Conservation (phyloP, 2,113 vertebrate species). For the Zapus hudsonius region DNA sequence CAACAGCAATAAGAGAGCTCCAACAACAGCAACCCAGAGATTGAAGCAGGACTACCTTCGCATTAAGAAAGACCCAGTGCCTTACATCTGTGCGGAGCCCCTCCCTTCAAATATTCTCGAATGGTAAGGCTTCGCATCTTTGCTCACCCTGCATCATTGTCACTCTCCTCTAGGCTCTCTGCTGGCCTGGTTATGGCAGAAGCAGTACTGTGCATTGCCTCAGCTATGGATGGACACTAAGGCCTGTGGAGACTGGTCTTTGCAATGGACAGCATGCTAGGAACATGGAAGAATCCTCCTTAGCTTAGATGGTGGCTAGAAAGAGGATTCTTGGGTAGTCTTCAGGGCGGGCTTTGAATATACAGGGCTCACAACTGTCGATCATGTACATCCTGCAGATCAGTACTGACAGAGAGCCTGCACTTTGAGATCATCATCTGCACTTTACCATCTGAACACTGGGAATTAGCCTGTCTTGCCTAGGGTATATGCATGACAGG, state of each 20-base stretch:
- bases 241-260: background rate
- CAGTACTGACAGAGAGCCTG: background rate
- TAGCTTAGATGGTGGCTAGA: background rate
- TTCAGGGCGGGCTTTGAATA: background rate
- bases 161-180: background rate
- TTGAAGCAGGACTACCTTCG: slow-evolving; percentile 99
- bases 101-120: slow-evolving; percentile 98
- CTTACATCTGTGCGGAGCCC: slow-evolving; percentile 98
- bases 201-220: too few species aligned
- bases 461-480: background rate
- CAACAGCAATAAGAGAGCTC: slow-evolving; percentile 95
- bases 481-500: background rate
- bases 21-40: slow-evolving; percentile 97
- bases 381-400: background rate
- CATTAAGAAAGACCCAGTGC: slow-evolving; percentile 99
- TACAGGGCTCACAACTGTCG: background rate
- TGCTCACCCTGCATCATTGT: too few species aligned
- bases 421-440: background rate
- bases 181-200: background rate
- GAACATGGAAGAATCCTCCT: background rate
- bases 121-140: slow-evolving; percentile 86
- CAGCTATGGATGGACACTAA: background rate
- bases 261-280: accelerated
- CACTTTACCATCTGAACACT: background rate
- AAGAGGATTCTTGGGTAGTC: background rate